phyloP scores from a whole-genome alignment of 2,113 vertebrate genomes.

The Mobula birostris region DNA sequence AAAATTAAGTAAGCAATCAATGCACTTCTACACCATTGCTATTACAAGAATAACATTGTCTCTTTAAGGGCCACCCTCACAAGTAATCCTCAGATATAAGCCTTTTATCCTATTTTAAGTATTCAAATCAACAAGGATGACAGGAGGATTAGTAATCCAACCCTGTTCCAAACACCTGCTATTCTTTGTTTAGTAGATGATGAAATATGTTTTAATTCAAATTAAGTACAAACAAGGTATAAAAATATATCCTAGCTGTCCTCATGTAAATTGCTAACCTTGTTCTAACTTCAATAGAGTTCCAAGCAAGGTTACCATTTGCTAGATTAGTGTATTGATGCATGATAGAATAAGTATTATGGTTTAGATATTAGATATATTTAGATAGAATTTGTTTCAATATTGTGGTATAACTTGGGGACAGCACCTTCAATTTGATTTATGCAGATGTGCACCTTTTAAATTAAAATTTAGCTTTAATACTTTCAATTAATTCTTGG shows the following conservation, averaged over 20 bases:
- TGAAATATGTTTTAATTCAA: not conserved
- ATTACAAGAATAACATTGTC: constrained; percentile 16
- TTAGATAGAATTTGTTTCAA: too few species aligned
- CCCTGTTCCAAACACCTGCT: not conserved
- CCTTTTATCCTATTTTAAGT: constrained; percentile 2
- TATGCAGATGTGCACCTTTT: not conserved
- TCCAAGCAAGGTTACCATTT: not conserved
- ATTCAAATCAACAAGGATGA: constrained; percentile 24
- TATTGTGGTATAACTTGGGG: not conserved
- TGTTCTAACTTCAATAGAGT: not conserved
- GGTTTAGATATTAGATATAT: too few species aligned
- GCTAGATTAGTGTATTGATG: not conserved
- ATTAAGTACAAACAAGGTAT: not conserved
- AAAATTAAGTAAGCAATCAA: not conserved
- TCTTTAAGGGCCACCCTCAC: not conserved
- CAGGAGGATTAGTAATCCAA: constrained; percentile 7
- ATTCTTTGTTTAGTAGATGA: not conserved
- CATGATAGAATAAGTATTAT: not conserved
- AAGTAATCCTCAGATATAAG: not conserved
- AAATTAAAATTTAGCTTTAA: not conserved
- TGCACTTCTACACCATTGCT: too few species aligned
- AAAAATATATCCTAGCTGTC: not conserved
- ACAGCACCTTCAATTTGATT: not conserved
- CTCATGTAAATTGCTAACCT: not conserved
- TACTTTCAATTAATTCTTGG: not conserved